A percentile compares a stretch with the other conserved stretches of the same genome.
These are phyloP conservation scores for Hippolais icterina DNA, from an alignment of 2,113 vertebrate species.

Conservation along the genomic window DNA sequence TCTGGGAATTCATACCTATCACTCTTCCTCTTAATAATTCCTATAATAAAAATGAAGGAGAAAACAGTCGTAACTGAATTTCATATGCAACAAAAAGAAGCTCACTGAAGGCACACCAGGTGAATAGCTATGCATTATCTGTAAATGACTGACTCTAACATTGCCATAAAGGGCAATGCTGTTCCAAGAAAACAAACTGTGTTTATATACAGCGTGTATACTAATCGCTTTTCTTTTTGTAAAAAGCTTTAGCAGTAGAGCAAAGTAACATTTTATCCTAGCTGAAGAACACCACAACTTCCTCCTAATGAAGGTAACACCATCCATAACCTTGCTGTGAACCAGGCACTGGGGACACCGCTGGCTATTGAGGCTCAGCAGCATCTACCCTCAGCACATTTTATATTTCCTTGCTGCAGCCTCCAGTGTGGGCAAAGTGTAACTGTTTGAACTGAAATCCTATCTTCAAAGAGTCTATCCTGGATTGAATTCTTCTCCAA, in stretches of 20 bases:
- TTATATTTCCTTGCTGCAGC: not conserved
- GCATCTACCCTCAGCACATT: not conserved
- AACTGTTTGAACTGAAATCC: not conserved
- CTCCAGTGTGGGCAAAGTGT: not conserved
- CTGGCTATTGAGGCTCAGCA: not conserved
- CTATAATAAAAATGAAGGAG: not conserved
- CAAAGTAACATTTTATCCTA: not conserved
- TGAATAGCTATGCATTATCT: not conserved
- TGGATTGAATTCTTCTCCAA: not conserved
- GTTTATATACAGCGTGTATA: not conserved
- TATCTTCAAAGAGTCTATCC: not conserved
- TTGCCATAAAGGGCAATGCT: not conserved
- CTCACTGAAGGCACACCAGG: not conserved
- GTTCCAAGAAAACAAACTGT: not conserved
- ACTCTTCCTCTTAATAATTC: constrained; percentile 43
- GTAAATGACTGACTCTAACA: not conserved
- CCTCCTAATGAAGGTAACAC: not conserved
- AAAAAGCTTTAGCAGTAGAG: not conserved
- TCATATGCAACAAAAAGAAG: constrained; percentile 5
- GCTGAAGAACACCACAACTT: not conserved
- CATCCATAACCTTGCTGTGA: not conserved
- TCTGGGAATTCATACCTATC: constrained; percentile 25
- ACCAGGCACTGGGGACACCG: fast-evolving
- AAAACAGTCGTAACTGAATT: constrained; percentile 25
- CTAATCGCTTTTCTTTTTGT: not conserved